Evolutionary conservation across 2,113 vertebrate genomes (phyloP), one percentile per base, ranked within the genome.

Genomic region (Chaetura pelagica): DNA sequence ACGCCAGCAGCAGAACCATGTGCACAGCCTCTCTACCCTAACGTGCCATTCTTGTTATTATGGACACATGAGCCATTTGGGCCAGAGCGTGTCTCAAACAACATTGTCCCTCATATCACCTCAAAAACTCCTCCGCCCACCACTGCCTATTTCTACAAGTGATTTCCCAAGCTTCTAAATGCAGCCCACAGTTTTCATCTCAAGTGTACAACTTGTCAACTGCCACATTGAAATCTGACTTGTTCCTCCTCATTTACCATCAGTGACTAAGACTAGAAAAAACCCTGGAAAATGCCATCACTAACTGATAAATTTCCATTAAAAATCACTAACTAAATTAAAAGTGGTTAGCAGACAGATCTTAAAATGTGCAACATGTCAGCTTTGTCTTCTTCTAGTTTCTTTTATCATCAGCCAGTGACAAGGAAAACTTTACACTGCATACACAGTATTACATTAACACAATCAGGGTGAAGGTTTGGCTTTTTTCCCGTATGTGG

Each of bases 31-130:
- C 81, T 61, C 30, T 34, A 3, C 26, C 38, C 2, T 0, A 46
- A 34, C 2, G 15, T n/a, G 38, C 15, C 61, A 15, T 6, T 84
- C 30, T 69, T 69, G 49, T 30, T 59, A 11, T 8, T 34, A 18
- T 0, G 15, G 19, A 12, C 29, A 38, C 0, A 35, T 3, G 20
- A 66, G 51, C 24, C 15, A 16, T 0, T 5, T 4, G 22, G 69
- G 59, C 48, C 64, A 34, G 10, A 73, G 35, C 32, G 0, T 11
- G 10, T 61, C 66, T 30, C 52, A 58, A 22, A 24, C 3, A 13
- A 55, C 3, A 8, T 2, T 7, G 10, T 2, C 48, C 48, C 32
- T 17, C 6, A 2, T 3, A 15, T 20, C 42, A 77, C 15, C 48
- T 54, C 62, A 26, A 61, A 72, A 35, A 62, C 3, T 15, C 29